A percentile compares a stretch with the other conserved stretches of the same genome.
These are phyloP conservation scores for Piliocolobus tephrosceles DNA, from an alignment of 2,113 vertebrate genomes.

Conservation along the genomic window DNA sequence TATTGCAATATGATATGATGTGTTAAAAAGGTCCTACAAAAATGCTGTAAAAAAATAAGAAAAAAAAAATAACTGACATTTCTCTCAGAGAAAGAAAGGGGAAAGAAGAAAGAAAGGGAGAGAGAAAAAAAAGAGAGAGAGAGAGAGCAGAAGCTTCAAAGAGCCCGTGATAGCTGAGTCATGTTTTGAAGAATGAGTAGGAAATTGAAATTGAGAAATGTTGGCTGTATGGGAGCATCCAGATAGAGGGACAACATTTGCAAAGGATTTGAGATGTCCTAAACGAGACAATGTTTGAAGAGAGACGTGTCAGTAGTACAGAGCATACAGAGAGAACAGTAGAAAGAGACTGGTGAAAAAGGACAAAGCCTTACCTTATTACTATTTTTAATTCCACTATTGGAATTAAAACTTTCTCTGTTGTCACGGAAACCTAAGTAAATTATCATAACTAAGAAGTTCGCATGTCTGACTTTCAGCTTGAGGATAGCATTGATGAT, in stretches of 20 bases:
- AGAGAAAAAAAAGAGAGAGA: not conserved
- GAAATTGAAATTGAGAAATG: not conserved
- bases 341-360: not conserved
- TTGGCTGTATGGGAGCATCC: not conserved
- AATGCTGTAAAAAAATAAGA: not conserved
- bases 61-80: not conserved
- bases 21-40: not conserved
- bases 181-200: not conserved
- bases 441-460: not conserved
- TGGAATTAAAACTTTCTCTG: not conserved
- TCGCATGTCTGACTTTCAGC: not conserved
- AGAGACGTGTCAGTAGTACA: no score
- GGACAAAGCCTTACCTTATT: not conserved
- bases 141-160: not conserved
- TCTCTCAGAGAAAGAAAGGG: not conserved
- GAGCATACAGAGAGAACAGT: not conserved
- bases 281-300: not conserved
- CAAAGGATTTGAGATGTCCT: not conserved
- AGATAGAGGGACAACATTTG: not conserved
- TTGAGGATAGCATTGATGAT: not conserved
- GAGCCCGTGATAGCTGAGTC: not conserved
- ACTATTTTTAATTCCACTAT: no score
- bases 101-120: not conserved
- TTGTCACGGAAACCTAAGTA: not conserved
- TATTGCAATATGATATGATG: not conserved